Conservation (phyloP, 2,888 invertebrate species). For the Eupelmus urozonus region DNA sequence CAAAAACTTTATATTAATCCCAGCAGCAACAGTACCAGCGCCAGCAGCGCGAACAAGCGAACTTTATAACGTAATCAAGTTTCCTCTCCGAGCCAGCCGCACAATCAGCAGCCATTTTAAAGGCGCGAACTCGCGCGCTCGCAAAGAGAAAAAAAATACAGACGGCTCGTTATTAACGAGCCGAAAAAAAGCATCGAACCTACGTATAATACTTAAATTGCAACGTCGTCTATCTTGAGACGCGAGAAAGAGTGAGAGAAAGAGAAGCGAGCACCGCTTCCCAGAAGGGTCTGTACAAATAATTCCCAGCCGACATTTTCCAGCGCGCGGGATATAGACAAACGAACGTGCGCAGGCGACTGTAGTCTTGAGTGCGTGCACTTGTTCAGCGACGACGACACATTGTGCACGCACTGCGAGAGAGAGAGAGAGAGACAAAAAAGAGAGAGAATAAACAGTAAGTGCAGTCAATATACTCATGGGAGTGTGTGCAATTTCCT, state of each 20-base stretch:
- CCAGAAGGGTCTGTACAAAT: not conserved
- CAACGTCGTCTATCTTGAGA: too few species aligned
- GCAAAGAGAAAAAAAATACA: not conserved
- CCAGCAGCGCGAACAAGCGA: not conserved
- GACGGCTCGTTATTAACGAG: too few species aligned
- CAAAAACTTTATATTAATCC: constrained; percentile 3
- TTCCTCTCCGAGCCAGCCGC: not conserved
- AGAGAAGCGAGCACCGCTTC: not conserved
- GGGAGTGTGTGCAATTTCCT: not conserved
- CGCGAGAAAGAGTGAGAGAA: not conserved
- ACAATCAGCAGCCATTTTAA: too few species aligned
- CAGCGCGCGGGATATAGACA: too few species aligned
- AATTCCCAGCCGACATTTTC: not conserved
- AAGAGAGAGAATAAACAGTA: too few species aligned
- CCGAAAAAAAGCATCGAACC: too few species aligned
- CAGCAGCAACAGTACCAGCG: not conserved
- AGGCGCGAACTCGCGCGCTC: too few species aligned
- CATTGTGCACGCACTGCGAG: constrained; percentile 1
- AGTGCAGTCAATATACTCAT: constrained; percentile 1
- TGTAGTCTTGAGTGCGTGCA: constrained; percentile 2
- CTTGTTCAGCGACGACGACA: not conserved
- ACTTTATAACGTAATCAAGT: not conserved
- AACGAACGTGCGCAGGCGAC: too few species aligned
- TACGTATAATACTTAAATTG: not conserved
- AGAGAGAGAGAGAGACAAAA: too few species aligned